phyloP scores from a whole-genome alignment of 2,797 vertebrate genomes.

The Apogon hyalosoma region DNA sequence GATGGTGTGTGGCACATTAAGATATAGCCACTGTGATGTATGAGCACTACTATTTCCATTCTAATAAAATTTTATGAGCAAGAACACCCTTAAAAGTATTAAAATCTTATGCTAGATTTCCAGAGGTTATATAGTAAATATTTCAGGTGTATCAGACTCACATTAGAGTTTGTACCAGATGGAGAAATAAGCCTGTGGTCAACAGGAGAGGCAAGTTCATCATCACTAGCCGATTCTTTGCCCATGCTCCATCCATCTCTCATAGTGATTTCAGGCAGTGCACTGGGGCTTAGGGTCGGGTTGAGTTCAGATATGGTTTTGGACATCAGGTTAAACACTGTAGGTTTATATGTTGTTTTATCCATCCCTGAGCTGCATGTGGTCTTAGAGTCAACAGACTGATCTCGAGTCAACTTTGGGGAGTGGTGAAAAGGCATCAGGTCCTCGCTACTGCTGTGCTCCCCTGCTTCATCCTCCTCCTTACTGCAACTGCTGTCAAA shows the following conservation, averaged over 20 bases:
- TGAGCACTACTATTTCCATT: neutral
- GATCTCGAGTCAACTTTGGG: constrained; percentile 58
- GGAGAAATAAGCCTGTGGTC: constrained; percentile 76
- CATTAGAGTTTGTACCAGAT: constrained; percentile 79
- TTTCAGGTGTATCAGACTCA: constrained; percentile 56
- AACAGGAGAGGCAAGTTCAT: constrained; percentile 73
- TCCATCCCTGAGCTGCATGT: constrained; percentile 55
- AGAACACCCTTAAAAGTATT: constrained; percentile 2
- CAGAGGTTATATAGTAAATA: constrained; percentile 5
- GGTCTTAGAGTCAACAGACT: constrained; percentile 56
- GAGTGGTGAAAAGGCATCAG: constrained; percentile 61
- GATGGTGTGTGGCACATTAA: neutral
- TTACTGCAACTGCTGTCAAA: constrained; percentile 83
- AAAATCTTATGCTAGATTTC: neutral
- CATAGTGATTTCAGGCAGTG: constrained; percentile 80
- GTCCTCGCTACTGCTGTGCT: constrained; percentile 55
- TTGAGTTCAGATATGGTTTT: constrained; percentile 82
- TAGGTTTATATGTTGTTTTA: constrained; percentile 76
- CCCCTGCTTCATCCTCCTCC: constrained; percentile 65
- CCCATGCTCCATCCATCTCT: constrained; percentile 82
- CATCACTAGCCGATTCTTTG: constrained; percentile 83
- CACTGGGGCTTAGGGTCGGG: constrained; percentile 78
- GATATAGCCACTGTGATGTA: neutral
- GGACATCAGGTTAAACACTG: constrained; percentile 79
- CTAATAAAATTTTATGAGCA: neutral